Percentiles rank a stretch among this genome's conserved stretches.
Evolutionary conservation across 2,797 vertebrate species (phyloP).

Genomic region (Antrozous pallidus): DNA sequence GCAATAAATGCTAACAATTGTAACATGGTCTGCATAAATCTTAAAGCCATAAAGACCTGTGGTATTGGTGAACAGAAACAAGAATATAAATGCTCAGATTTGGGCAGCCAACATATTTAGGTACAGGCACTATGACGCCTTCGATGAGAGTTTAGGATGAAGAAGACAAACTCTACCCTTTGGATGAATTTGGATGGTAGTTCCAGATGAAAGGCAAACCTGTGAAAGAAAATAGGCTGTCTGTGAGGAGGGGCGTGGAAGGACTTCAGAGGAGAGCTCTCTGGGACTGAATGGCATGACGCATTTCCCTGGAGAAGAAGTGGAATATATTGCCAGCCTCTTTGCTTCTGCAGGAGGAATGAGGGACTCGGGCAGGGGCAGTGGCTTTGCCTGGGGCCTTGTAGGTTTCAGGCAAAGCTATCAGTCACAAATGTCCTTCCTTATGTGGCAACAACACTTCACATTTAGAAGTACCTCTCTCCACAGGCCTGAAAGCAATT

Average conservation of each 20-base stretch:
- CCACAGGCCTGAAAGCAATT: not conserved
- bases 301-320: not conserved
- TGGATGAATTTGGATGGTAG: not conserved
- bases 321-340: rapidly evolving
- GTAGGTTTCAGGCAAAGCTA: not conserved
- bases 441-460: not conserved
- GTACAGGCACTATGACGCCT: too few relatives aligned
- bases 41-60: not conserved
- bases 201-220: not conserved
- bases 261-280: not conserved
- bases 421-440: not conserved
- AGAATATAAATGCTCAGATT: not conserved
- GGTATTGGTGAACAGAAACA: not conserved
- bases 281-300: not conserved
- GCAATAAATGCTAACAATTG: not conserved
- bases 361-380: not conserved
- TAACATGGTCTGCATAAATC: not conserved
- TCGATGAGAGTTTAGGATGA: not conserved
- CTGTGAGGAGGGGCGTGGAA: not conserved
- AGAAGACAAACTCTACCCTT: not conserved
- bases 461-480: not conserved
- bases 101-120: not conserved
- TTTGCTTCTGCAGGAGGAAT: not conserved
- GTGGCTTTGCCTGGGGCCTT: not conserved
- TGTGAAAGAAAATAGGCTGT: not conserved